phyloP scores from a whole-genome alignment of 2,797 vertebrate species.

The Hypotaenidia okinawae region DNA sequence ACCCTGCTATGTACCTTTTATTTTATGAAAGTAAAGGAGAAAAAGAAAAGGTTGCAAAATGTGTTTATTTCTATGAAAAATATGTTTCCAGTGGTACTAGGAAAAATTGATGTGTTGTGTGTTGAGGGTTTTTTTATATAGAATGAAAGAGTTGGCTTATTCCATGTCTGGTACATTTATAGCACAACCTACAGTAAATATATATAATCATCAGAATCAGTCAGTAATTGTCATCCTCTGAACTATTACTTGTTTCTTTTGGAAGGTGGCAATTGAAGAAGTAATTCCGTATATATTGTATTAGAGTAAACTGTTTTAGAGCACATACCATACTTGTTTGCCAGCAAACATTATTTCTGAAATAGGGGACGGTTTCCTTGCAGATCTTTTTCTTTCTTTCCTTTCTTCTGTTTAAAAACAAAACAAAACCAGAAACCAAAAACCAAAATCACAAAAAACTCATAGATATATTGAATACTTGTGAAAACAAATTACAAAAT shows the following conservation, averaged over 20 bases:
- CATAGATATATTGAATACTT: not conserved
- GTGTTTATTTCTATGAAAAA: conserved; percentile 70
- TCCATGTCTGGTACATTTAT: conserved; percentile 60
- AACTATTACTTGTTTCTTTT: conserved; percentile 74
- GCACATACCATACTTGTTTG: conserved; percentile 65
- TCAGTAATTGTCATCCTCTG: conserved; percentile 76
- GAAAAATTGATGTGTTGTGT: conserved; percentile 26
- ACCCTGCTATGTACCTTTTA: conserved; percentile 77
- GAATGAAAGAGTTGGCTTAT: conserved; percentile 69
- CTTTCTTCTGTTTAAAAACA: not conserved
- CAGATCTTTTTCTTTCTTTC: conserved; percentile 42
- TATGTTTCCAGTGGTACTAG: conserved; percentile 37
- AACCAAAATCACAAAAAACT: not conserved
- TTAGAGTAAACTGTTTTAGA: conserved; percentile 72
- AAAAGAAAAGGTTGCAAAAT: conserved; percentile 50
- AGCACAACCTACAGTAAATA: conserved; percentile 73
- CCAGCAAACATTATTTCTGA: conserved; percentile 71
- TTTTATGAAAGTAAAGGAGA: conserved; percentile 73
- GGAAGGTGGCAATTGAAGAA: conserved; percentile 71
- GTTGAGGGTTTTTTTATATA: not conserved
- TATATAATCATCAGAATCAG: conserved; percentile 78
- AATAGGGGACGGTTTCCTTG: conserved; percentile 48
- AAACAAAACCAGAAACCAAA: not conserved
- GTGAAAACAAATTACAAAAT: not conserved
- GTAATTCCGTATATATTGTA: conserved; percentile 74